phyloP scores from a whole-genome alignment of 2,113 vertebrate genomes.

The Corythornis vintsioides region DNA sequence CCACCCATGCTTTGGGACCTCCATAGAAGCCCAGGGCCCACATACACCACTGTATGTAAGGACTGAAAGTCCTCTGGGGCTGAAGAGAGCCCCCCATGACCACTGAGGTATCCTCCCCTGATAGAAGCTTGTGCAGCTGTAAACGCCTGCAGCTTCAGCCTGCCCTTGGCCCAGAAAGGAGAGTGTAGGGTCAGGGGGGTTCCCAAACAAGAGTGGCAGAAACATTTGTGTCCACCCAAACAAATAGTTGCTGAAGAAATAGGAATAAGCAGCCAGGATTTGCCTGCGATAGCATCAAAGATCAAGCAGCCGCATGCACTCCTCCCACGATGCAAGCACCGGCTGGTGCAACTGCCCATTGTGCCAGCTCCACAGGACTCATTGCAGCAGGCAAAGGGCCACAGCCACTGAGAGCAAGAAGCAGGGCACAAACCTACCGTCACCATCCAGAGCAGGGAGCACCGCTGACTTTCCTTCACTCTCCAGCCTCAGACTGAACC shows the following conservation, averaged over 20 bases:
- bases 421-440: accelerated
- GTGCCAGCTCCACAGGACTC: accelerated
- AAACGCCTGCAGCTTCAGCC: background rate
- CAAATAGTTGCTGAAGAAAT: background rate
- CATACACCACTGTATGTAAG: accelerated
- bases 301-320: background rate
- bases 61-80: background rate
- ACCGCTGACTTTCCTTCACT: accelerated
- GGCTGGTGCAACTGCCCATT: accelerated
- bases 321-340: background rate
- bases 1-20: background rate
- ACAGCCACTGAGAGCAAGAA: background rate
- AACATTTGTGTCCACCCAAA: background rate
- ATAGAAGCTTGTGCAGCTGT: background rate
- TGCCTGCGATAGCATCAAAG: accelerated
- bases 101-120: accelerated
- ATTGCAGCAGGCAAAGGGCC: accelerated
- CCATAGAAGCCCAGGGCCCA: background rate
- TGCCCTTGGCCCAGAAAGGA: background rate
- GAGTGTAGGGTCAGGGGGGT: accelerated
- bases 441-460: background rate
- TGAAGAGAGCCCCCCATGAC: accelerated
- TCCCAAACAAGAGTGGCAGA: background rate
- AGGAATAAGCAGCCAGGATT: background rate
- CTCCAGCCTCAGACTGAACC: background rate